Conservation (phyloP, 1,140 invertebrate species). For the Condylostylus longicornis region DNA sequence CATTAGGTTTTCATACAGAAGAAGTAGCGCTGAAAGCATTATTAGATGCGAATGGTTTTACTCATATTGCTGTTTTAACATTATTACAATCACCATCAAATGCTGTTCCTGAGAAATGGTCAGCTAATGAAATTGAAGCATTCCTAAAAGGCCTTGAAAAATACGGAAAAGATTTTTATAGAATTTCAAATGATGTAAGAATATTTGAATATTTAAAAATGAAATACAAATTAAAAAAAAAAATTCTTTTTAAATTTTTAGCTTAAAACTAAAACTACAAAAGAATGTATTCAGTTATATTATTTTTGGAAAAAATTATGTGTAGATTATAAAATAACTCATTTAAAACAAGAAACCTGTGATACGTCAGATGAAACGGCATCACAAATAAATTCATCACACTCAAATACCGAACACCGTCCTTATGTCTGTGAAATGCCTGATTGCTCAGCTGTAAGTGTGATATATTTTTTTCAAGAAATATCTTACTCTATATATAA, state of each 20-base stretch:
- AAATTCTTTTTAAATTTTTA: conserved; percentile 28
- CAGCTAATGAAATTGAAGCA: conserved; percentile 65
- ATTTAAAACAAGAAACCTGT: conserved; percentile 17
- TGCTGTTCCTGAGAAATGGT: conserved; percentile 72
- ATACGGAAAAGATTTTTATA: conserved; percentile 86
- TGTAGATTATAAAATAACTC: conserved; percentile 50
- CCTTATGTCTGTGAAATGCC: conserved; percentile 47
- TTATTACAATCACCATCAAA: conserved; percentile 55
- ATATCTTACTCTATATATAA: neutral
- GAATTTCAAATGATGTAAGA: conserved; percentile 69
- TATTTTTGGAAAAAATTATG: conserved; percentile 97
- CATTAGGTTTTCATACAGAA: conserved; percentile 80
- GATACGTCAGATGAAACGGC: neutral
- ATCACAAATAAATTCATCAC: conserved; percentile 8
- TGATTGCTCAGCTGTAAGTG: conserved; percentile 51
- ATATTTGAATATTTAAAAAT: neutral
- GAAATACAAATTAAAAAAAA: neutral
- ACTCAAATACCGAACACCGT: conserved; percentile 24
- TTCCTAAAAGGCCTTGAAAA: conserved; percentile 79
- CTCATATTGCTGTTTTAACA: conserved; percentile 73
- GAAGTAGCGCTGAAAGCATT: conserved; percentile 88
- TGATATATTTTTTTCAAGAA: neutral
- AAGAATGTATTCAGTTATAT: conserved; percentile 95
- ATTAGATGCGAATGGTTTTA: conserved; percentile 70
- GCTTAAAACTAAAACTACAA: conserved; percentile 73